Conservation (phyloP, 2,797 vertebrate species). For the Melanitta fusca region DNA sequence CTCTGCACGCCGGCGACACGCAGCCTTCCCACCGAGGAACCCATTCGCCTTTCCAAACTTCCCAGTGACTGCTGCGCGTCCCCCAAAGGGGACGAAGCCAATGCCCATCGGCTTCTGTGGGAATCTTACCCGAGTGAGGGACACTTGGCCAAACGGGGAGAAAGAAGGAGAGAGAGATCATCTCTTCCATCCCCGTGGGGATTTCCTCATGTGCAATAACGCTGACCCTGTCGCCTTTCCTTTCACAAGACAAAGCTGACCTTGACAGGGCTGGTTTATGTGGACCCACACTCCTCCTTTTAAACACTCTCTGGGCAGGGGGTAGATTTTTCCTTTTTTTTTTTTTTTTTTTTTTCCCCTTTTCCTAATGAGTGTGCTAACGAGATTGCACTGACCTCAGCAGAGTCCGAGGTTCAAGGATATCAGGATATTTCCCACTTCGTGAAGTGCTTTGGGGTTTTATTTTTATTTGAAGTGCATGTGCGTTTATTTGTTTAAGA, state of each 20-base stretch:
- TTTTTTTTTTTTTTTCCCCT: background rate
- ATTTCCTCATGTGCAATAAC: background rate
- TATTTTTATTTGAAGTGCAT: background rate
- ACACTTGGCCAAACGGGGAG: background rate
- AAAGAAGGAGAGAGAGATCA: background rate
- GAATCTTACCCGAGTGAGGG: background rate
- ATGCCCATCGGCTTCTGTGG: background rate
- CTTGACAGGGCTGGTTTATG: conserved; percentile 40
- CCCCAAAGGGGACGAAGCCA: no score
- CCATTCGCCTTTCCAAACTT: background rate
- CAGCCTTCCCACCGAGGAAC: background rate
- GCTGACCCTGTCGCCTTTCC: conserved; percentile 10
- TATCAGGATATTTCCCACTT: conserved; percentile 40
- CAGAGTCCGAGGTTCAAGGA: conserved; percentile 53
- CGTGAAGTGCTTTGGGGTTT: background rate
- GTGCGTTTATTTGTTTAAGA: background rate
- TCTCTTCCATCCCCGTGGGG: background rate
- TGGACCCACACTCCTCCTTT: conserved; percentile 21
- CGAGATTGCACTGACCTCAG: conserved; percentile 34
- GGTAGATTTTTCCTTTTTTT: background rate
- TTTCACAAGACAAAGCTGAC: conserved; percentile 49
- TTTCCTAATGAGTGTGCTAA: background rate
- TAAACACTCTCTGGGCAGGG: conserved; percentile 8
- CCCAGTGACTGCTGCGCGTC: background rate
- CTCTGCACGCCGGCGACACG: rapidly evolving